These are phyloP conservation scores for Acarapis woodi DNA, from an alignment of 1,140 invertebrate genomes.

Conservation along the genomic window DNA sequence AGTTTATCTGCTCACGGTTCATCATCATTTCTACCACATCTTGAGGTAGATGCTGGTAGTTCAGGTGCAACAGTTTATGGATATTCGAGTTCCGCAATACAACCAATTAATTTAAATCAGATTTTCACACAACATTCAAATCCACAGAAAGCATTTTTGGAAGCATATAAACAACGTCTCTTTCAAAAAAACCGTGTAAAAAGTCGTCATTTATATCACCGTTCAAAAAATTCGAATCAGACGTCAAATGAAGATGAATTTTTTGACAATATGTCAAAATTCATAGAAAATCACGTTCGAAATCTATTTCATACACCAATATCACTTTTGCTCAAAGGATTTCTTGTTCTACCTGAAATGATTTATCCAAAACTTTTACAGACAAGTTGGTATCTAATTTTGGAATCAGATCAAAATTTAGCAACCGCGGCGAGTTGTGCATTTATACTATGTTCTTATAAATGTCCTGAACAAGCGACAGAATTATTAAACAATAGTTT, in stretches of 20 bases:
- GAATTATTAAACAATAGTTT: conserved; percentile 61
- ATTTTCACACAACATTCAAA: not conserved
- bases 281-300: conserved; percentile 49
- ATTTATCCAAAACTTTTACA: conserved; percentile 56
- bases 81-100: too few species aligned
- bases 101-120: too few species aligned
- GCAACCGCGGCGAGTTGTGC: conserved; percentile 36
- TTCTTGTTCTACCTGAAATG: conserved; percentile 58
- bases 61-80: conserved; percentile 5
- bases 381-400: conserved; percentile 69
- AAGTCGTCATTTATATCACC: not conserved
- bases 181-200: not conserved
- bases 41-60: conserved; percentile 13
- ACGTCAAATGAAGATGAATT: conserved; percentile 26
- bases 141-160: not conserved
- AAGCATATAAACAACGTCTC: not conserved
- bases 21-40: conserved; percentile 13
- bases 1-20: conserved; percentile 13
- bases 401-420: conserved; percentile 34
- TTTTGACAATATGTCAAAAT: conserved; percentile 68
- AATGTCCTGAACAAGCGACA: conserved; percentile 51
- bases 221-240: not conserved
- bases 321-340: conserved; percentile 63
- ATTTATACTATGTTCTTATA: conserved; percentile 68
- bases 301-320: conserved; percentile 67